A percentile compares a stretch with the other conserved stretches of the same genome.
Conservation (phyloP, 2,113 vertebrate species). For the Oxygymnocypris stewartii region DNA sequence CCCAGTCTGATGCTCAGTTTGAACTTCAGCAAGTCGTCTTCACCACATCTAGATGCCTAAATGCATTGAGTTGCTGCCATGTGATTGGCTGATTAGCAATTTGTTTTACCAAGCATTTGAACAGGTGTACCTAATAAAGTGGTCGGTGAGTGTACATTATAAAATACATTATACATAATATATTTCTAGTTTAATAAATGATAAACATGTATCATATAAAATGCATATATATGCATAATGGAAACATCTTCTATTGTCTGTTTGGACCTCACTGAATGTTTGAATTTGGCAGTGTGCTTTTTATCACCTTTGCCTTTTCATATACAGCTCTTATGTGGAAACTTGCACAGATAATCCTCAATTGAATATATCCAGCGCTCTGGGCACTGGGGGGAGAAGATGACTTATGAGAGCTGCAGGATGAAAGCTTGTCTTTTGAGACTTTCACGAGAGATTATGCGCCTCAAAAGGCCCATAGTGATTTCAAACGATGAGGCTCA, state of each 20-base stretch:
- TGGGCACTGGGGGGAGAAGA: not conserved
- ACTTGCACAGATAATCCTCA: not conserved
- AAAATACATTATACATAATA: not conserved
- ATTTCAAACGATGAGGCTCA: not conserved
- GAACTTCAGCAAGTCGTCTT: no score
- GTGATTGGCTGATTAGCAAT: no score
- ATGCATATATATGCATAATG: not conserved
- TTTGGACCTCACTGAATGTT: not conserved
- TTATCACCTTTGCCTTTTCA: not conserved
- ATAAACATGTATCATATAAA: not conserved
- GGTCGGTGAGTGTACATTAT: not conserved
- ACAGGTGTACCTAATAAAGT: no score
- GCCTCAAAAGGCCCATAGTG: constrained; percentile 6
- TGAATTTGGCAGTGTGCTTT: not conserved
- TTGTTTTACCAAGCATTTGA: no score
- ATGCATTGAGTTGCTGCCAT: no score
- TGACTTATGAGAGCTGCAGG: constrained; percentile 19
- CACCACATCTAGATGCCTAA: no score
- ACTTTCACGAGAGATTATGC: constrained; percentile 28
- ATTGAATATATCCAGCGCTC: not conserved
- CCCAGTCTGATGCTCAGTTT: no score
- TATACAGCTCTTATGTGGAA: not conserved
- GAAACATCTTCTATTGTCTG: not conserved
- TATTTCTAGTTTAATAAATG: not conserved
- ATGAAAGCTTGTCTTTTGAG: constrained; percentile 23